Base-by-base conservation (phyloP, 2,113 vertebrate genomes). In the Neopipo cinnamomea region DNA sequence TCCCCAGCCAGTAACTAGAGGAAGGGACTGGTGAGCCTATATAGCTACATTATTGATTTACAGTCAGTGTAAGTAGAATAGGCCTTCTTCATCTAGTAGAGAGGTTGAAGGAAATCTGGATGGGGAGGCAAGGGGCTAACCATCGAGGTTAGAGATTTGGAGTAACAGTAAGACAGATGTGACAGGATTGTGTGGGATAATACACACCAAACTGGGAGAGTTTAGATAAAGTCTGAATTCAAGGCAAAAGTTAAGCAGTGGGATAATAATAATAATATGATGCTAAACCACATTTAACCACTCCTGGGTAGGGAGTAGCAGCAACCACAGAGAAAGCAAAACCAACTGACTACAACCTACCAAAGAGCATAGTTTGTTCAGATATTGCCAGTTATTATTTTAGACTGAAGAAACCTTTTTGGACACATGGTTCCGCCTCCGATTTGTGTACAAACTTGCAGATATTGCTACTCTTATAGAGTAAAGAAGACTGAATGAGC, bases 331-430 rank as follows among this genome's bases (percentile, higher is more conserved):
- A 68, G 17, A 61, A 90, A 68, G 4, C 1, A 77, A 62, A 68
- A 21, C 0, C 12, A 44, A 3, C 4, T 20, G 58, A 14, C 27
- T 63, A 4, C 59, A 91, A 25, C 5, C 31, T 44, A 11, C 15
- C 16, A 31, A 80, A 68, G 11, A 81, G 1, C 5, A 22, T 10
- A 42, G 3, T 59, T 87, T 71, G 9, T 66, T 89, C 42, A 87
- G 42, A 15, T 67, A 58, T 23, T 83, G 21, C 27, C 27, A 55
- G 15, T 52, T 67, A 35, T 22, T 7, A 82, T 93, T 93, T 95
- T 59, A 62, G 25, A 11, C 14, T 41, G 19, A 42, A 65, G 53
- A 58, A 50, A 12, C 0, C 8, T 22, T 55, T 89, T 80, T 68
- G 18, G 23, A 53, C 4, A 20, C 22, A 23, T 14, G 55, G 14